Conservation (phyloP, 2,113 vertebrate species). For the Dromaius novaehollandiae region DNA sequence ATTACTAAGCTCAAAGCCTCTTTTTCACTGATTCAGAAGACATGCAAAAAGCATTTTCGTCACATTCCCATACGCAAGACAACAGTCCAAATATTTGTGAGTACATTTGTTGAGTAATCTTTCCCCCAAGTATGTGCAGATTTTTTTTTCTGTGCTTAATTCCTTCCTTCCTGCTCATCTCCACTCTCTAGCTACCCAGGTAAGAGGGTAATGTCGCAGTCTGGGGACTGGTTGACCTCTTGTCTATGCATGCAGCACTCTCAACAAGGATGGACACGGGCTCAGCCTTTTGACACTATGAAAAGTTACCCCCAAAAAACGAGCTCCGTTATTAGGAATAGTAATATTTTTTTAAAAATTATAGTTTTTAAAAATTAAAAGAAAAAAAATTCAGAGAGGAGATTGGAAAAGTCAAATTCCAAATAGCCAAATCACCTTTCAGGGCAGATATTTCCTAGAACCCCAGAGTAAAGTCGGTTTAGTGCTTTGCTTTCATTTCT, state of each 20-base stretch:
- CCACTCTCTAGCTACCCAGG: neutral
- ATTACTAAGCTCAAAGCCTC: neutral
- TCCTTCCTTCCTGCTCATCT: neutral
- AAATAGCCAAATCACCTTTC: neutral
- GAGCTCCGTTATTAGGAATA: neutral
- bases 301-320: neutral
- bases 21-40: neutral
- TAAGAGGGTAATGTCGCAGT: neutral
- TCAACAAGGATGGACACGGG: fast-evolving
- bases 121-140: fast-evolving
- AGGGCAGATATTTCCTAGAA: neutral
- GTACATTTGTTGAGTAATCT: neutral
- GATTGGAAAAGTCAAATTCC: neutral
- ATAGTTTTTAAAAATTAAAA: too few relatives aligned
- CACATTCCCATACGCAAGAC: neutral
- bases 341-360: too few relatives aligned
- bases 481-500: neutral
- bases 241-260: neutral
- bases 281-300: neutral
- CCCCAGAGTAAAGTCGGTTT: neutral
- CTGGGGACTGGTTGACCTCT: neutral
- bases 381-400: neutral
- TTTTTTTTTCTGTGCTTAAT: neutral
- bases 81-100: neutral
- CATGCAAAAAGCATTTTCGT: neutral